A percentile compares a stretch with the other conserved stretches of the same genome.
Evolutionary conservation across 1,140 invertebrate species (phyloP).

Genomic region (Hesperophylax magnus): DNA sequence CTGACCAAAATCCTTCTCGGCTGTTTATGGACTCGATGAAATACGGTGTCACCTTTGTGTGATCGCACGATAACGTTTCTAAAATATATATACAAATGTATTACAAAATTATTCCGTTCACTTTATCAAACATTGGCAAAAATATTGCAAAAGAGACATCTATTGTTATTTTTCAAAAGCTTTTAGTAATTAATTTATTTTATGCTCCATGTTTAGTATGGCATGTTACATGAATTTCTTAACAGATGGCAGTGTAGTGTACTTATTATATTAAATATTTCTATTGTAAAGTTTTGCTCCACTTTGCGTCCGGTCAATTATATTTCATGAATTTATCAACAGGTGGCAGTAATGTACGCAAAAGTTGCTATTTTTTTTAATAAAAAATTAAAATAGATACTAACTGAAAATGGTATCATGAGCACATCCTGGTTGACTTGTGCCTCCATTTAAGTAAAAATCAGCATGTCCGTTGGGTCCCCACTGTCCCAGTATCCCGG

Average conservation of each 20-base stretch:
- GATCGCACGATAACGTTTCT: slow-evolving; percentile 90
- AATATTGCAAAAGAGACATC: too few species aligned
- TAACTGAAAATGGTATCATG: slow-evolving; percentile 85
- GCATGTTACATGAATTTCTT: too few species aligned
- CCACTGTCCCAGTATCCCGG: slow-evolving; percentile 87
- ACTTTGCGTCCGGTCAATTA: too few species aligned
- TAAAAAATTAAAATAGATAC: background rate
- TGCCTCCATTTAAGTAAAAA: slow-evolving; percentile 92
- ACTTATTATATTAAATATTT: too few species aligned
- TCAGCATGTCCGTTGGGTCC: slow-evolving; percentile 90
- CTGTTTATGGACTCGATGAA: slow-evolving; percentile 89
- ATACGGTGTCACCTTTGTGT: slow-evolving; percentile 90
- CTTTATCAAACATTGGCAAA: background rate
- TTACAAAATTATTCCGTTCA: background rate
- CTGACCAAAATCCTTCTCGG: slow-evolving; percentile 84
- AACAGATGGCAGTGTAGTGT: too few species aligned
- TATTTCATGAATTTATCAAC: too few species aligned
- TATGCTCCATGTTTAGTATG: too few species aligned
- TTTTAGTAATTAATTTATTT: too few species aligned
- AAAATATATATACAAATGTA: slow-evolving; percentile 55
- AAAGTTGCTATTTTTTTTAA: too few species aligned
- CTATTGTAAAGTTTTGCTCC: too few species aligned
- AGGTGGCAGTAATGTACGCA: too few species aligned
- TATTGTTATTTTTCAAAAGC: too few species aligned
- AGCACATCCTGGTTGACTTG: slow-evolving; percentile 88